Evolutionary conservation across 2,113 vertebrate genomes (phyloP).

Genomic region (Cephalopterus ornatus): DNA sequence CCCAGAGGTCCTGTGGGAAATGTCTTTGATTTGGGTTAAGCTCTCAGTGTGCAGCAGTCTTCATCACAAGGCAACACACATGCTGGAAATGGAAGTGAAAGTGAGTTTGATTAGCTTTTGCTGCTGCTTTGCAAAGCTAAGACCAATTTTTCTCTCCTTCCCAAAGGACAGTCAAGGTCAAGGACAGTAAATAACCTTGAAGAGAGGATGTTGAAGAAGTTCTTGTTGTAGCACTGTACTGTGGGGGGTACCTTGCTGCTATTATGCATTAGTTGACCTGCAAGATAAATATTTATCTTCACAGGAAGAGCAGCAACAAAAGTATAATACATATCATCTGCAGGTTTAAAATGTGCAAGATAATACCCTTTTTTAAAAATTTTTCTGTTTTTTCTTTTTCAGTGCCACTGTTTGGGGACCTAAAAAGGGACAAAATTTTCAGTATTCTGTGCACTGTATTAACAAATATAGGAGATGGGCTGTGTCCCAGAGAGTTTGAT

Average conservation of each 20-base stretch:
- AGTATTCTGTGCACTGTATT: not conserved
- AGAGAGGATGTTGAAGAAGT: not conserved
- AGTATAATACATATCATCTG: not conserved
- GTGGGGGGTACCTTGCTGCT: not conserved
- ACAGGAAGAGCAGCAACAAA: not conserved
- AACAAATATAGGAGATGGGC: not conserved
- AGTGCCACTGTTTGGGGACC: not conserved
- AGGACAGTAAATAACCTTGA: not conserved
- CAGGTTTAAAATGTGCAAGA: not conserved
- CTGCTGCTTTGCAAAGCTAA: not conserved
- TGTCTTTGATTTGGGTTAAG: not conserved
- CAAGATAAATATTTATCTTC: constrained; percentile 13
- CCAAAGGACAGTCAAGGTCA: not conserved
- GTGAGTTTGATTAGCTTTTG: constrained; percentile 4
- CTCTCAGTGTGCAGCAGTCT: not conserved
- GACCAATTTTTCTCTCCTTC: not conserved
- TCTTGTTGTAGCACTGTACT: not conserved
- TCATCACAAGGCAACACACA: not conserved
- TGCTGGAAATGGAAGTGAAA: not conserved
- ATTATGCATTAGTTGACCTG: not conserved
- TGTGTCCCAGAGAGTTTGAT: not conserved
- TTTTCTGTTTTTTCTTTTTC: not conserved
- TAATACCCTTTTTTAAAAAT: not conserved
- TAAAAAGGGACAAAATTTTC: not conserved
- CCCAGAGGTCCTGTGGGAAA: not conserved